Conservation (phyloP, 2,113 vertebrate genomes). For the Pleuronectes platessa region DNA sequence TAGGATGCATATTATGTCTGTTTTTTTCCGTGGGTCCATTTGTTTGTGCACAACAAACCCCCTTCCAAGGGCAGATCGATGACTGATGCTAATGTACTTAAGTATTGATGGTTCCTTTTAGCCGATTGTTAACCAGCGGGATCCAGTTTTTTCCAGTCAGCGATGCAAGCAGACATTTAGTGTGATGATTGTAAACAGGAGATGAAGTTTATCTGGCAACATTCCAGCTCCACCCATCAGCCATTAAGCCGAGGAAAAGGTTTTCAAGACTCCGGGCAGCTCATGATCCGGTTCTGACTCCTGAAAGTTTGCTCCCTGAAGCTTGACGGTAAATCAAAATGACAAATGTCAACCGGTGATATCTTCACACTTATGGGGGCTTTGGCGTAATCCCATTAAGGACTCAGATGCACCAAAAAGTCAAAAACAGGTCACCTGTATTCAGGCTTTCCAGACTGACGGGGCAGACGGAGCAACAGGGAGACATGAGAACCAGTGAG, state of each 20-base stretch:
- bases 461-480: background rate
- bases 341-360: too few species aligned
- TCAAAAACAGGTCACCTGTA: background rate
- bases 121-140: slow-evolving; percentile 8
- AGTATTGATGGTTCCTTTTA: slow-evolving; percentile 21
- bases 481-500: too few species aligned
- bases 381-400: background rate
- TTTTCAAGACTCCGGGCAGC: background rate
- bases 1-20: background rate
- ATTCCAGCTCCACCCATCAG: background rate
- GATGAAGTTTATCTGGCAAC: background rate
- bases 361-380: too few species aligned
- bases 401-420: background rate
- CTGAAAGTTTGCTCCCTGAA: background rate
- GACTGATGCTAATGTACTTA: slow-evolving; percentile 20
- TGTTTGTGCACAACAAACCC: background rate
- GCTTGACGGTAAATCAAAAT: too few species aligned
- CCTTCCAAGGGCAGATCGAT: slow-evolving; percentile 12
- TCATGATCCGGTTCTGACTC: background rate
- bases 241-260: too few species aligned
- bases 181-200: background rate
- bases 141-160: slow-evolving; percentile 14
- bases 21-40: background rate
- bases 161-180: slow-evolving; percentile 9
- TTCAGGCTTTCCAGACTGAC: background rate